A percentile compares a stretch with the other conserved stretches of the same genome.
Conservation (phyloP, 2,797 vertebrate genomes). For the Tokudaia tokunoshimensis region DNA sequence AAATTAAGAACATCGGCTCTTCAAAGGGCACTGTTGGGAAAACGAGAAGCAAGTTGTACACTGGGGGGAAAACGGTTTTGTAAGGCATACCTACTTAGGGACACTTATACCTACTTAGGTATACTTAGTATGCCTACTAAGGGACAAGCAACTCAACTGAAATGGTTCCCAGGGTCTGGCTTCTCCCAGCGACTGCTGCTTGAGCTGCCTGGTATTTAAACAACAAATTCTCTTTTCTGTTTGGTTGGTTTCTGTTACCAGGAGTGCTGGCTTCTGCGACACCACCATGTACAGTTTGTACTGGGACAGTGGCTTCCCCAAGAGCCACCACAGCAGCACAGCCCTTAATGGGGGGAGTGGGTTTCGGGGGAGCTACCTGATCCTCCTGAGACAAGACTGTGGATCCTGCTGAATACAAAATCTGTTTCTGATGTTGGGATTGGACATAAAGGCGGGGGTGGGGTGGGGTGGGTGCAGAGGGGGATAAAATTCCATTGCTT, state of each 20-base stretch:
- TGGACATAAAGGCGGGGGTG: background rate
- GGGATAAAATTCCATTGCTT: background rate
- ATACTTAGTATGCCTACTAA: too few species aligned
- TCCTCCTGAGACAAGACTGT: background rate
- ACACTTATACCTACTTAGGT: too few species aligned
- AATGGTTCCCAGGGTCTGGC: background rate
- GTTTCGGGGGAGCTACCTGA: background rate
- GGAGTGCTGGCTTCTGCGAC: background rate
- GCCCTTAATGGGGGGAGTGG: background rate
- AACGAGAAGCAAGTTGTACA: background rate
- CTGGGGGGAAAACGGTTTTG: background rate
- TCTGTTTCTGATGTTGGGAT: background rate
- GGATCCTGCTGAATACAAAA: background rate
- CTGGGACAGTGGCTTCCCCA: background rate
- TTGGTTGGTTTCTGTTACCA: conserved; percentile 18
- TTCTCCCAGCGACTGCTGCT: background rate
- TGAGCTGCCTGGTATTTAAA: conserved; percentile 2
- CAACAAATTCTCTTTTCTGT: background rate
- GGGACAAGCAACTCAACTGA: background rate
- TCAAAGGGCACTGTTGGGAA: background rate
- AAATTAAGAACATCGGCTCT: background rate
- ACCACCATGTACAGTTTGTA: background rate
- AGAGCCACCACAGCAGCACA: background rate
- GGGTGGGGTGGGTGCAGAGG: too few species aligned
- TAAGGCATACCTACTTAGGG: background rate